These are phyloP conservation scores for Orchestia grillus DNA, from an alignment of 1,140 invertebrate genomes.

Conservation along the genomic window DNA sequence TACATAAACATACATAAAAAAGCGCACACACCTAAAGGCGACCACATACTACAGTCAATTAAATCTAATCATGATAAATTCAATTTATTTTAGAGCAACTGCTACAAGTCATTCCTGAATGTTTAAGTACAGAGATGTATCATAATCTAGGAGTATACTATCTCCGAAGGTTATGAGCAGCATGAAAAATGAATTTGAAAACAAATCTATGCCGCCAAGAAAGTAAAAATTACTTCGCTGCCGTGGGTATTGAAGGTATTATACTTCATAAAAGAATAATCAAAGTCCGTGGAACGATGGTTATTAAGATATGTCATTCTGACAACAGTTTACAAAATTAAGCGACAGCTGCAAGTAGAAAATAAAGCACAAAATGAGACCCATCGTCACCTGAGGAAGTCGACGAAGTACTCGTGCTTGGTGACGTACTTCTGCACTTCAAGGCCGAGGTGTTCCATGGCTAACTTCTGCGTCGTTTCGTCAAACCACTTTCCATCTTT, in stretches of 20 bases:
- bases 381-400: slow-evolving; percentile 85
- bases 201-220: neutral
- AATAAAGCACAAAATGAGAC: neutral
- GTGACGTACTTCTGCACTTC: slow-evolving; percentile 80
- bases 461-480: slow-evolving; percentile 77
- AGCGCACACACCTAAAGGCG: too few species aligned
- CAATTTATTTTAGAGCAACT: too few species aligned
- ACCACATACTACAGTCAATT: too few species aligned
- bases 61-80: too few species aligned
- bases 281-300: too few species aligned
- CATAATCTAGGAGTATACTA: neutral
- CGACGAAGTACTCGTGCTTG: slow-evolving; percentile 86
- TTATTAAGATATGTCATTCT: too few species aligned
- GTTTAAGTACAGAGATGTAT: neutral
- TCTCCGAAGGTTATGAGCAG: neutral
- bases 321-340: too few species aligned
- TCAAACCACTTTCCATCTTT: slow-evolving; percentile 87
- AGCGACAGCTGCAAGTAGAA: too few species aligned
- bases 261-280: neutral
- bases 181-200: neutral
- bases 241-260: neutral
- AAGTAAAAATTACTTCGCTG: neutral
- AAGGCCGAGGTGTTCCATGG: slow-evolving; percentile 79
- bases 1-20: too few species aligned
- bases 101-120: too few species aligned